phyloP scores from a whole-genome alignment of 2,888 invertebrate genomes.

The Matsumyia berberina region DNA sequence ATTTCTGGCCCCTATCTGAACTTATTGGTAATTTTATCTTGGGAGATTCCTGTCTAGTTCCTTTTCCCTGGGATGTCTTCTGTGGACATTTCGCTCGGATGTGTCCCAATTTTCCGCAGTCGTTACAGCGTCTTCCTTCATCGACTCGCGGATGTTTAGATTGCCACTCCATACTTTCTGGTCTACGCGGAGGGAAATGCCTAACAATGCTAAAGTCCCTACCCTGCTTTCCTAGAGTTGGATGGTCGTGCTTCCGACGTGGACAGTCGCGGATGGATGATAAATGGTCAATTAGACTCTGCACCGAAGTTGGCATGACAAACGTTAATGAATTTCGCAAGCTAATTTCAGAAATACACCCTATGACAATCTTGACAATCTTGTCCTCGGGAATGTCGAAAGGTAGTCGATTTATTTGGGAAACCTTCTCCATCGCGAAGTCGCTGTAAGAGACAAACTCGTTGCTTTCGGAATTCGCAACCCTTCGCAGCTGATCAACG shows the following conservation, averaged over 20 bases:
- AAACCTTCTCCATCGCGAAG: conserved; percentile 22
- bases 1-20: conserved; percentile 25
- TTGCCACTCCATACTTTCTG: neutral
- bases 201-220: conserved; percentile 9
- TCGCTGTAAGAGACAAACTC: conserved; percentile 9
- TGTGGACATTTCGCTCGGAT: conserved; percentile 10
- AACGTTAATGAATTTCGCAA: conserved; percentile 39
- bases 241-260: conserved; percentile 21
- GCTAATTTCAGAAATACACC: conserved; percentile 49
- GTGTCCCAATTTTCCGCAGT: conserved; percentile 29
- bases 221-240: conserved; percentile 2
- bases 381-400: conserved; percentile 54
- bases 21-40: neutral
- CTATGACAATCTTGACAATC: conserved; percentile 41
- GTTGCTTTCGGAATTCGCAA: conserved; percentile 46
- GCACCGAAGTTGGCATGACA: conserved; percentile 33
- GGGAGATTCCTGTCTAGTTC: neutral
- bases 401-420: conserved; percentile 45
- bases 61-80: neutral
- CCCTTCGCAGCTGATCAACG: conserved; percentile 58
- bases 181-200: conserved; percentile 16
- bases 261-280: conserved; percentile 33
- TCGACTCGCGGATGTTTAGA: conserved; percentile 38
- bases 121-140: conserved; percentile 44
- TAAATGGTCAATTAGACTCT: conserved; percentile 32